Percentiles rank a stretch among this genome's conserved stretches.
These are phyloP conservation scores for Anagyrus pseudococci DNA, from an alignment of 2,888 invertebrate genomes.

Conservation along the genomic window DNA sequence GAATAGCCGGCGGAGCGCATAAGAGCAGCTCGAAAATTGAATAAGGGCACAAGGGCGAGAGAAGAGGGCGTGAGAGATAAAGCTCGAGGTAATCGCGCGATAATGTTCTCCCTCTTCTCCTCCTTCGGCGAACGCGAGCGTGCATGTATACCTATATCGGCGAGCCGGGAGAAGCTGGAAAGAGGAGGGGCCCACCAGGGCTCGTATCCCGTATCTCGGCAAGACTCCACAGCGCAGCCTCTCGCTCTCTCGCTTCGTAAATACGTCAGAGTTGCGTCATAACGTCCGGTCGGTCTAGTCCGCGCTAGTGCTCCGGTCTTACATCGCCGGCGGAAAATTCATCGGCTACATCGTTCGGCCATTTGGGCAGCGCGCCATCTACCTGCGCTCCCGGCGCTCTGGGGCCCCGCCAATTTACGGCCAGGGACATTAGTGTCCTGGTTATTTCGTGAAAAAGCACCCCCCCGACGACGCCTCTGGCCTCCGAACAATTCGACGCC, in stretches of 20 bases:
- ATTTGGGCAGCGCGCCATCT: slow-evolving; percentile 51
- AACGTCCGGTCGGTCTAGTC: slow-evolving; percentile 14
- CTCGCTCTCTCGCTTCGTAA: slow-evolving; percentile 1
- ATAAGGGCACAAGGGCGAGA: too few species aligned
- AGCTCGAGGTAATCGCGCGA: too few species aligned
- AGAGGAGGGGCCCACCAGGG: too few species aligned
- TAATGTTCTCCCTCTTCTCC: too few species aligned
- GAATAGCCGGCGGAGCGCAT: too few species aligned
- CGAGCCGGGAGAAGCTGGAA: too few species aligned
- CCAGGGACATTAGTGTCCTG: slow-evolving; percentile 44
- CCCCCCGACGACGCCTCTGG: slow-evolving; percentile 22
- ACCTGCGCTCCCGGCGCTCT: slow-evolving; percentile 42
- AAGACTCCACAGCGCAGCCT: too few species aligned
- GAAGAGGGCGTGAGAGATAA: too few species aligned
- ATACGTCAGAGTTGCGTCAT: slow-evolving; percentile 18
- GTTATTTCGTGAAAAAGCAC: slow-evolving; percentile 43
- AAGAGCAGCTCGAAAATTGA: too few species aligned
- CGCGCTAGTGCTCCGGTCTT: slow-evolving; percentile 17
- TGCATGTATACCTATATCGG: too few species aligned
- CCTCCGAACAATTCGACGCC: slow-evolving; percentile 36
- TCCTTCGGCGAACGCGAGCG: too few species aligned
- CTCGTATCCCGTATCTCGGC: too few species aligned
- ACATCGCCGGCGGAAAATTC: slow-evolving; percentile 45
- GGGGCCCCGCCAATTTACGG: slow-evolving; percentile 44
- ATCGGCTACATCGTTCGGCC: slow-evolving; percentile 45